Evolutionary conservation across 53 echinoderm and acorn worm genomes (phyloP).

Genomic region (Mesocentrotus franciscanus): DNA sequence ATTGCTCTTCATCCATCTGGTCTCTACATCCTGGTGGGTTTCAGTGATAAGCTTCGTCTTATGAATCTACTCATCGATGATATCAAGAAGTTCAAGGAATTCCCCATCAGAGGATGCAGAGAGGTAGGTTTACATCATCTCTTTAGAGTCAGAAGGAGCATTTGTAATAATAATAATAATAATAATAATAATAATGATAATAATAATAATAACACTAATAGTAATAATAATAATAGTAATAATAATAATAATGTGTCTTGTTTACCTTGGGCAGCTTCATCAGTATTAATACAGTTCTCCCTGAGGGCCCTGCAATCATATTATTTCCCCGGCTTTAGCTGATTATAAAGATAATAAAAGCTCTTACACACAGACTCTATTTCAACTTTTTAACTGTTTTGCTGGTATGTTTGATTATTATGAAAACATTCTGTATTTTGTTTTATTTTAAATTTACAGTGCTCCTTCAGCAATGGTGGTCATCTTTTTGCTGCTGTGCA

Average conservation of each 20-base stretch:
- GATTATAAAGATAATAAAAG: background rate
- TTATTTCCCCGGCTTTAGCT: too few species aligned
- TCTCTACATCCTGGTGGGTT: constrained; percentile 96
- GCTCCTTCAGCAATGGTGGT: constrained; percentile 99
- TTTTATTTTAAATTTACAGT: constrained; percentile 67
- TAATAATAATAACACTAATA: too few species aligned
- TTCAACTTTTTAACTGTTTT: background rate
- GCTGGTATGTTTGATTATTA: too few species aligned
- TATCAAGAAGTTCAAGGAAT: constrained; percentile 98
- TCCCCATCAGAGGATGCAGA: constrained; percentile 96
- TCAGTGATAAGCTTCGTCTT: constrained; percentile 97
- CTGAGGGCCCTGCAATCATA: too few species aligned
- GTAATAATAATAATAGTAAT: too few species aligned
- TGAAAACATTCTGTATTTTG: background rate
- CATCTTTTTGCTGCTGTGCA: constrained; percentile 99
- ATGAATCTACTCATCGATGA: constrained; percentile 99
- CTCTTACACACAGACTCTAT: background rate
- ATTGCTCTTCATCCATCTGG: constrained; percentile 98
- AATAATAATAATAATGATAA: too few species aligned
- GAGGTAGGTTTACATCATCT: constrained; percentile 76
- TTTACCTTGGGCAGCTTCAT: too few species aligned
- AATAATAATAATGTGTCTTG: too few species aligned
- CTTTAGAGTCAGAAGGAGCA: background rate
- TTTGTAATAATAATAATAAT: too few species aligned
- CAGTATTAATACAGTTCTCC: too few species aligned